These are phyloP conservation scores for Drosophila virilis DNA, from an alignment of 1,140 invertebrate species.

Conservation along the genomic window DNA sequence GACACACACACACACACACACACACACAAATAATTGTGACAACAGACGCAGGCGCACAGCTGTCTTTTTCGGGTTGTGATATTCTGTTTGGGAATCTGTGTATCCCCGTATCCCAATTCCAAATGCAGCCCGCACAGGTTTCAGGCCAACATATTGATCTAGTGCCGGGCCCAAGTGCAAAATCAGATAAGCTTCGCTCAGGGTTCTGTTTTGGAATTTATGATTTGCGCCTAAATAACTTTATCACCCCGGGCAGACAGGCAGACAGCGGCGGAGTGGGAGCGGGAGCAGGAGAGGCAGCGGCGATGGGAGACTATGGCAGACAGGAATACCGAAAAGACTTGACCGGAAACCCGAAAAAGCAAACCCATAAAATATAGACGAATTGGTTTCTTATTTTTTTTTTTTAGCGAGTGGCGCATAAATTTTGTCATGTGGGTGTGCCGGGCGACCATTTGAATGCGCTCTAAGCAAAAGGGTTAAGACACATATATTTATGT, in stretches of 20 bases:
- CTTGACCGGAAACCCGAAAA: conserved; percentile 47
- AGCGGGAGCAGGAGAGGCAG: background rate
- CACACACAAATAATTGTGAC: conserved; percentile 42
- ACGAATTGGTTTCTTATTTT: conserved; percentile 28
- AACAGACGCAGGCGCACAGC: conserved; percentile 74
- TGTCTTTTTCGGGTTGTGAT: conserved; percentile 45
- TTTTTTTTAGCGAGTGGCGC: conserved; percentile 32
- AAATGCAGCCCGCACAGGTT: conserved; percentile 54
- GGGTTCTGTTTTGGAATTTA: conserved; percentile 71
- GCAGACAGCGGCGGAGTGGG: conserved; percentile 4
- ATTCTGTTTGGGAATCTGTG: conserved; percentile 18
- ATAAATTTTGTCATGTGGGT: conserved; percentile 49
- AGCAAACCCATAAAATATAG: conserved; percentile 54
- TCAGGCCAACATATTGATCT: conserved; percentile 68
- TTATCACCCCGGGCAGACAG: conserved; percentile 62
- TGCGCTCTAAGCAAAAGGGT: conserved; percentile 25
- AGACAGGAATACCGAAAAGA: conserved; percentile 29
- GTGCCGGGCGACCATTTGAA: conserved; percentile 21
- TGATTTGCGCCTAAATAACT: conserved; percentile 83
- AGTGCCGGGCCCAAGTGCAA: conserved; percentile 77
- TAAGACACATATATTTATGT: background rate
- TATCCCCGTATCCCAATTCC: conserved; percentile 16
- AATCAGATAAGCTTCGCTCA: conserved; percentile 74
- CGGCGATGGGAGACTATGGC: background rate
- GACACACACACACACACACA: background rate